phyloP scores from a whole-genome alignment of 2,113 vertebrate genomes.

The Pelecanus crispus region DNA sequence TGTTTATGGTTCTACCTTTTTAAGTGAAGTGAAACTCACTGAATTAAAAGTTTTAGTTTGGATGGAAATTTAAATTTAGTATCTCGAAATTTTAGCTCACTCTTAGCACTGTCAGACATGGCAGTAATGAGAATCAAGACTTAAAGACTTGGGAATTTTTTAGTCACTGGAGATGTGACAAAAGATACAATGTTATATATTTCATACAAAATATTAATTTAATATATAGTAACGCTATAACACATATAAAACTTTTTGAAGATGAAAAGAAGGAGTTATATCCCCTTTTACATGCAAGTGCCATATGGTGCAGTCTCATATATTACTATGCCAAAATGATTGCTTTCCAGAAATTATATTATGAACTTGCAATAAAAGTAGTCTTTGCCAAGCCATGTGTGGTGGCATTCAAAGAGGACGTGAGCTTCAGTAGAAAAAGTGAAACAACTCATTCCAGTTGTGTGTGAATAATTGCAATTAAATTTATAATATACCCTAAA shows the following conservation, averaged over 20 bases:
- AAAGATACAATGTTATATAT: neutral
- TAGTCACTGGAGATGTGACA: neutral
- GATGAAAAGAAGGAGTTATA: neutral
- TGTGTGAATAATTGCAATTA: neutral
- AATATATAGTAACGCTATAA: neutral
- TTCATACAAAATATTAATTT: neutral
- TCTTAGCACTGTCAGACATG: neutral
- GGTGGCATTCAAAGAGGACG: neutral
- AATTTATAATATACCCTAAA: neutral
- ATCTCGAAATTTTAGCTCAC: neutral
- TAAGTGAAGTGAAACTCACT: neutral
- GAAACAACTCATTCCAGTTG: neutral
- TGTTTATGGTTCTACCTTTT: neutral
- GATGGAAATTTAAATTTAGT: neutral
- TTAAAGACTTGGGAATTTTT: neutral
- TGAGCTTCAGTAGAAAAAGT: neutral
- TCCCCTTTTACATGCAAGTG: neutral
- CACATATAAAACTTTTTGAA: neutral
- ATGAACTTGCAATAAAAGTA: neutral
- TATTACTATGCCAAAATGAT: neutral
- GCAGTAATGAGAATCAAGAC: neutral
- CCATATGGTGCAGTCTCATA: neutral
- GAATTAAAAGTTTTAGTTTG: neutral
- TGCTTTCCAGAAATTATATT: neutral
- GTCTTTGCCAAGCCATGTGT: neutral